Evolutionary conservation across 2,888 invertebrate genomes (phyloP).

Genomic region (Mylabris sibirica): DNA sequence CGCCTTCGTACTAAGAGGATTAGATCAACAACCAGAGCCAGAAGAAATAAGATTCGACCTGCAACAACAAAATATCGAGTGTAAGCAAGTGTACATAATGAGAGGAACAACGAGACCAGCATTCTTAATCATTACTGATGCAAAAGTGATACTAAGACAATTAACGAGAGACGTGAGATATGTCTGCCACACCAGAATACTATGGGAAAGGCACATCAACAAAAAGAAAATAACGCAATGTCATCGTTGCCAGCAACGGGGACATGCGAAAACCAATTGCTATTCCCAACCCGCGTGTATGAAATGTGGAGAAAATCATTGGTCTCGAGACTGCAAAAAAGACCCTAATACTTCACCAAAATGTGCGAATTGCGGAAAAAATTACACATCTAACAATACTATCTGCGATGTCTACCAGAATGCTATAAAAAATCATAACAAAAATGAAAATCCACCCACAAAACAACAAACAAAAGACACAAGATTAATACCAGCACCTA

Average conservation of each 20-base stretch:
- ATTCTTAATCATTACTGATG: conserved; percentile 7
- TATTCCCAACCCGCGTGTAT: background rate
- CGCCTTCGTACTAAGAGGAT: conserved; percentile 17
- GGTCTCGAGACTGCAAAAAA: background rate
- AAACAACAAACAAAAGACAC: background rate
- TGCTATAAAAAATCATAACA: background rate
- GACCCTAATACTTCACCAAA: background rate
- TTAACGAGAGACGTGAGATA: background rate
- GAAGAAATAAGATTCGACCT: conserved; percentile 8
- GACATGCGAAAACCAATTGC: background rate
- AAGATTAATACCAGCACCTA: background rate
- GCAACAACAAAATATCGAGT: background rate
- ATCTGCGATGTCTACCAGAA: background rate
- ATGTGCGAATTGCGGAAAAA: background rate
- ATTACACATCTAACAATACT: background rate
- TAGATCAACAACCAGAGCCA: conserved; percentile 3
- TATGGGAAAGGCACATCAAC: conserved; percentile 4
- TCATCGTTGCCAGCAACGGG: background rate
- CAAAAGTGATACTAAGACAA: background rate
- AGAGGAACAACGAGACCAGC: conserved; percentile 9
- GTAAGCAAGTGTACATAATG: conserved; percentile 12
- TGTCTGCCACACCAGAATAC: conserved; percentile 6
- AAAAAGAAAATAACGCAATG: conserved; percentile 1
- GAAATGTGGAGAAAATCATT: background rate
- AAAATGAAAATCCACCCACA: background rate